These are phyloP conservation scores for Eunapius fragilis DNA, from an alignment of 37 sponge, comb jelly and placozoan species.

Conservation along the genomic window DNA sequence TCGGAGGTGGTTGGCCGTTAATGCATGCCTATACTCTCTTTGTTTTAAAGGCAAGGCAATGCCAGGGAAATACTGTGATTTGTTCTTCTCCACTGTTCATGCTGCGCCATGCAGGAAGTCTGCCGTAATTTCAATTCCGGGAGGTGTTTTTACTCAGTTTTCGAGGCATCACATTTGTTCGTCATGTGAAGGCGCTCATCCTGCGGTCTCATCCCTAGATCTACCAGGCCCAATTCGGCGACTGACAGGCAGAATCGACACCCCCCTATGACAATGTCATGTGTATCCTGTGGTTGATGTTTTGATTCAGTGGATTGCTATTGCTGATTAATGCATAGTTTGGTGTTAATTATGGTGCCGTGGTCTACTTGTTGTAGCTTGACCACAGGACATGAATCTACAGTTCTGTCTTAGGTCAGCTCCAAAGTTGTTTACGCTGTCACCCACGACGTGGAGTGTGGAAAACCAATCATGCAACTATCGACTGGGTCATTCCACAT, in stretches of 20 bases:
- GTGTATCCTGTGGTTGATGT: not conserved
- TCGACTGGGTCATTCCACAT: too few relatives aligned
- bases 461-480: too few relatives aligned
- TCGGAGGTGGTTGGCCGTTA: conserved; percentile 28
- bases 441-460: too few relatives aligned
- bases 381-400: too few relatives aligned
- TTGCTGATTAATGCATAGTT: not conserved
- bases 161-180: not conserved
- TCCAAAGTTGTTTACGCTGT: too few relatives aligned
- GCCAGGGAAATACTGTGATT: conserved; percentile 14
- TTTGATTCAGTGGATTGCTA: not conserved
- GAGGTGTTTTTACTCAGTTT: not conserved
- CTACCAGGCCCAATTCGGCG: not conserved
- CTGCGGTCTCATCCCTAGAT: not conserved
- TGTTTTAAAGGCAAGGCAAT: conserved; percentile 33
- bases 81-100: conserved; percentile 32
- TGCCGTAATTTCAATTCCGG: not conserved
- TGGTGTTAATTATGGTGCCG: not conserved
- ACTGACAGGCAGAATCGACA: not conserved
- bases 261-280: not conserved
- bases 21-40: conserved; percentile 26
- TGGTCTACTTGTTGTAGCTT: too few relatives aligned
- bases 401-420: too few relatives aligned
- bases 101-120: not conserved
- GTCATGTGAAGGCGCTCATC: not conserved